Conservation (phyloP, 2,888 invertebrate species). For the Orgyia antiqua region DNA sequence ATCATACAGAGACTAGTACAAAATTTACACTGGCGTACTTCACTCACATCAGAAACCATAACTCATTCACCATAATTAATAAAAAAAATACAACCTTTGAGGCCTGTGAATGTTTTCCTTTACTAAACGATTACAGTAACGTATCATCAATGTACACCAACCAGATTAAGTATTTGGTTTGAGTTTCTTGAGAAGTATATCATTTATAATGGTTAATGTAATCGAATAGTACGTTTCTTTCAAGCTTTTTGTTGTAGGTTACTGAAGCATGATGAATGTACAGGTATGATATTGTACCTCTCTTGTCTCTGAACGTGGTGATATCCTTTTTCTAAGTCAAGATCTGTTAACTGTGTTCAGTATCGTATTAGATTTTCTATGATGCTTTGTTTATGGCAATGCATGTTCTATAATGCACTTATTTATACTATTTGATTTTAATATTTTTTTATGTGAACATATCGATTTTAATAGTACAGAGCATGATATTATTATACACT, state of each 20-base stretch:
- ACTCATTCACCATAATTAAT: slow-evolving; percentile 64
- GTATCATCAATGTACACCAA: slow-evolving; percentile 11
- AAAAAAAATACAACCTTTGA: slow-evolving; percentile 41
- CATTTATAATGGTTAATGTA: not conserved
- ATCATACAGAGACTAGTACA: slow-evolving; percentile 67
- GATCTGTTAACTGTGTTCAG: slow-evolving; percentile 7
- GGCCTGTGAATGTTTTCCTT: slow-evolving; percentile 66
- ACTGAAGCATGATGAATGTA: slow-evolving; percentile 49
- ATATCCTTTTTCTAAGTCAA: slow-evolving; percentile 14
- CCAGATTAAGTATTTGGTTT: not conserved
- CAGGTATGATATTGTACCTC: slow-evolving; percentile 16
- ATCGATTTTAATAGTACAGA: slow-evolving; percentile 17
- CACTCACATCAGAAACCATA: slow-evolving; percentile 70
- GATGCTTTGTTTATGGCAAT: slow-evolving; percentile 56
- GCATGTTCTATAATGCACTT: slow-evolving; percentile 47
- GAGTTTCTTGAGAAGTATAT: not conserved
- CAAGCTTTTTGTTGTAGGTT: slow-evolving; percentile 55
- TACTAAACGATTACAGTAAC: slow-evolving; percentile 53
- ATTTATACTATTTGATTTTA: slow-evolving; percentile 20
- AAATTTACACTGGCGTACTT: slow-evolving; percentile 70
- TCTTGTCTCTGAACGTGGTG: slow-evolving; percentile 11
- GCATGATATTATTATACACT: slow-evolving; percentile 22
- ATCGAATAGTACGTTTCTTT: slow-evolving; percentile 9
- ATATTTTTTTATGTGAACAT: slow-evolving; percentile 15
- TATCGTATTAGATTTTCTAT: slow-evolving; percentile 16